Base-by-base conservation (phyloP, 1,140 invertebrate genomes). In the Drosophila virilis region DNA sequence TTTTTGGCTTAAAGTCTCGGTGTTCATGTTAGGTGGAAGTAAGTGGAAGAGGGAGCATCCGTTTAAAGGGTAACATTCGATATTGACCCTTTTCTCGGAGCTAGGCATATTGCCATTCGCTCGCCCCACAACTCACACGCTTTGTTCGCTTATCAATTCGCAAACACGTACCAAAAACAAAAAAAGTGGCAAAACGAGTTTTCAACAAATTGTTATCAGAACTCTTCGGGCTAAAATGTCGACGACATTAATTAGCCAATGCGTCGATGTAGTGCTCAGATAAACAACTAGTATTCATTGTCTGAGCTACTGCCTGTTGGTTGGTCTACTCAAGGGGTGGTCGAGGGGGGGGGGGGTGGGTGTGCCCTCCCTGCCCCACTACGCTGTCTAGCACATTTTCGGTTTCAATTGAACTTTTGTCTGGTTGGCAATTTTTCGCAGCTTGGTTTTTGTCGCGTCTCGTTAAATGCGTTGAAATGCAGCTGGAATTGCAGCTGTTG, bases 391-490 rank as follows among this genome's bases (percentile, higher is more conserved):
- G 37, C 69, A 73, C 58, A 73, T 69, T 69, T 55, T 69, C 65
- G 37, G 62, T 77, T 77, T 77, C 72, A 77, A 77, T 77, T 77
- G 74, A 74, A 77, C 72, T 74, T 74, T 70, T 74, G 72, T 64
- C 38, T 48, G 52, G 54, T 64, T 62, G 58, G 67, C 72, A 74
- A 62, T 70, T 74, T 74, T 74, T 69, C 69, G 69, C 62, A 65
- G 60, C 62, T 66, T 52, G 45, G 38, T 70, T 74, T 74, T 74
- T 74, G 72, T 70, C 66, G 72, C 66, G 66, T 64, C 67, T 62
- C 67, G 66, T 74, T 70, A 74, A 70, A 70, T 62, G 72, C 66
- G 66, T 67, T 43, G 62, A 66, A 72, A 72, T 72, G 69, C 69
- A 72, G 45, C 59, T 48, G 66, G n/a, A 48, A 62, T 50, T 37